A percentile compares a stretch with the other conserved stretches of the same genome.
phyloP scores from a whole-genome alignment of 1,140 invertebrate genomes.

The Drosophila lacertosa region DNA sequence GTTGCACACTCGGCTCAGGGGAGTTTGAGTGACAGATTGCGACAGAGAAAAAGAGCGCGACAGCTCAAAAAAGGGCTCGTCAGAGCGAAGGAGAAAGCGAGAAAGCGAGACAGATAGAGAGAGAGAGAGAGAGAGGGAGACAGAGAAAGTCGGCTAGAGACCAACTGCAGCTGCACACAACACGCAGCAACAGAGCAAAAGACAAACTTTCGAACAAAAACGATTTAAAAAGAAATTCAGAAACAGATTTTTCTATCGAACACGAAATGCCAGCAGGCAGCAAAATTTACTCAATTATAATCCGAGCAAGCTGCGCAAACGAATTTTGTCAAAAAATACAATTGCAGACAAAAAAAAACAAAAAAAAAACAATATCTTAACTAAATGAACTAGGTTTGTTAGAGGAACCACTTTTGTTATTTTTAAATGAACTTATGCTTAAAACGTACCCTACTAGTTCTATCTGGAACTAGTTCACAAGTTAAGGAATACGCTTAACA shows the following conservation, averaged over 20 bases:
- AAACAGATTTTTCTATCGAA: constrained; percentile 64
- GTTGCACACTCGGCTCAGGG: constrained; percentile 59
- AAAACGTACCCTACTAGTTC: too few species aligned
- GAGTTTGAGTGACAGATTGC: constrained; percentile 73
- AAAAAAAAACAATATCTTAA: too few species aligned
- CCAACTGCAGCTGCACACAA: constrained; percentile 22
- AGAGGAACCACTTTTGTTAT: too few species aligned
- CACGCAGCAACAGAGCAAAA: constrained; percentile 8
- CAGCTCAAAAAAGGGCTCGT: background rate
- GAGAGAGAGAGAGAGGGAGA: background rate
- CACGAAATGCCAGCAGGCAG: constrained; percentile 25
- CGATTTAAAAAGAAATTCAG: constrained; percentile 76
- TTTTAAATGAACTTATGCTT: too few species aligned
- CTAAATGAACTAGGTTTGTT: too few species aligned
- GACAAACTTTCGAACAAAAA: constrained; percentile 70
- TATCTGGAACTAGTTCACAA: too few species aligned
- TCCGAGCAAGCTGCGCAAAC: background rate
- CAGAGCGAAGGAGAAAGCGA: background rate
- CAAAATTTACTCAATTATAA: constrained; percentile 16
- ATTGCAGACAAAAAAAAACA: too few species aligned
- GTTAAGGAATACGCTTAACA: too few species aligned
- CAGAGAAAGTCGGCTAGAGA: constrained; percentile 15
- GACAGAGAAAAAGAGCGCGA: constrained; percentile 14
- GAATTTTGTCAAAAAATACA: background rate
- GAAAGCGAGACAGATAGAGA: too few species aligned